Evolutionary conservation across 30 jellyfish, hydroid and myxozoan genomes (phyloP).

Genomic region (Aurelia sp.): DNA sequence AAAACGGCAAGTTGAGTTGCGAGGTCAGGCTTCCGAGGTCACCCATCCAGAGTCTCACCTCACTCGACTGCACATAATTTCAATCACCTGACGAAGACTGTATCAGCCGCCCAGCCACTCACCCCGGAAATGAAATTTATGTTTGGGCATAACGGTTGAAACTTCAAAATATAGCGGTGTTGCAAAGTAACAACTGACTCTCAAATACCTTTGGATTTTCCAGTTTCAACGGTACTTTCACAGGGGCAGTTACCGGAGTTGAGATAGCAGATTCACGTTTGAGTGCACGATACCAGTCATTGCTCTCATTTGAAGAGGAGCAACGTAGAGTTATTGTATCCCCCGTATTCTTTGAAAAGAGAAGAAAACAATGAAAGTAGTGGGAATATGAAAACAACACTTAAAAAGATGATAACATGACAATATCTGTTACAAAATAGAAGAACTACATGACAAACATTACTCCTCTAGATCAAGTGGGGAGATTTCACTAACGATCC

Average conservation of each 20-base stretch:
- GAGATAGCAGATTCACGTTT: conserved; percentile 64
- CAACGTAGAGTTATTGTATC: conserved; percentile 49
- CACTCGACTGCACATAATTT: no score
- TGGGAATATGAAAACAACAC: neutral
- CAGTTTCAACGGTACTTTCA: conserved; percentile 15
- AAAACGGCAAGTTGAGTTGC: no score
- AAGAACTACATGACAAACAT: no score
- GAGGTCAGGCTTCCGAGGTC: no score
- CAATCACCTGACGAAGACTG: no score
- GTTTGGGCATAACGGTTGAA: no score
- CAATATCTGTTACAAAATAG: neutral
- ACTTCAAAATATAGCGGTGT: no score
- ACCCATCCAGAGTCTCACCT: no score
- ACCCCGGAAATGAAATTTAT: no score
- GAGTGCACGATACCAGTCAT: conserved; percentile 70
- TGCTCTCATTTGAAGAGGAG: conserved; percentile 51
- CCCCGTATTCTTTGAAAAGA: conserved; percentile 27
- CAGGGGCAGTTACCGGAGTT: conserved; percentile 61
- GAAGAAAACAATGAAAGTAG: neutral
- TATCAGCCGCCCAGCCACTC: no score
- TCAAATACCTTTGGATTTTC: conserved; percentile 43
- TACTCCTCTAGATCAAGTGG: no score
- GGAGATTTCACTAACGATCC: no score
- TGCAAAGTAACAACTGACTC: neutral
- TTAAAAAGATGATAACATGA: neutral